These are phyloP conservation scores for Otolemur crassicaudatus DNA, from an alignment of 2,797 vertebrate genomes.

Conservation along the genomic window DNA sequence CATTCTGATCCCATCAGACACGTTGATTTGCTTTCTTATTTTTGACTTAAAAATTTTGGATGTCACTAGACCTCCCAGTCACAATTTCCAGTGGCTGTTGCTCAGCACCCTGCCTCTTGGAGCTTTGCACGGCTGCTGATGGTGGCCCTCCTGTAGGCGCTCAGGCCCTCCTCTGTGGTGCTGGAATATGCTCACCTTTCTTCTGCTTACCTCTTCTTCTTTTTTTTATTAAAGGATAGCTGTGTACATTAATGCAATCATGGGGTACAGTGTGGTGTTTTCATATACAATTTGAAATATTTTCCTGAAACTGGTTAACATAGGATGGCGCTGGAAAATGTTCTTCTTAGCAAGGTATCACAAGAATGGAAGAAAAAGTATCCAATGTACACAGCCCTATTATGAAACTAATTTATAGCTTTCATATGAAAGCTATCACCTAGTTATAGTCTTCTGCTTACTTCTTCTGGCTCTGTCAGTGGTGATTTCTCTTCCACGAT, in stretches of 20 bases:
- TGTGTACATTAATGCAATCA: too few species aligned
- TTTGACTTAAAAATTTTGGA: background rate
- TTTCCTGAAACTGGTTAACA: too few species aligned
- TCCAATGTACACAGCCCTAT: too few species aligned
- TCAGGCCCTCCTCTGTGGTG: background rate
- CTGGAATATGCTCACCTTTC: background rate
- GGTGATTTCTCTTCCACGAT: background rate
- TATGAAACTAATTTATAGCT: too few species aligned
- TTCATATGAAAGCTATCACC: too few species aligned
- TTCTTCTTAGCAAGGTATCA: too few species aligned
- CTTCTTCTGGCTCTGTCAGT: background rate
- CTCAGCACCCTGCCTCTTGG: background rate
- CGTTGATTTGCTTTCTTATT: background rate
- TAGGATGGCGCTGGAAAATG: too few species aligned
- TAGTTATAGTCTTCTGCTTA: background rate
- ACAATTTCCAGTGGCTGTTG: background rate
- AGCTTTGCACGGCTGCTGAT: background rate
- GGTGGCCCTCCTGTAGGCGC: rapidly evolving
- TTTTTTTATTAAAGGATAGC: too few species aligned
- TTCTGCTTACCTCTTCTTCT: background rate
- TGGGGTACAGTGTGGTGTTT: too few species aligned
- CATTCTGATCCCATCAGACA: background rate
- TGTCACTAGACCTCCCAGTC: background rate
- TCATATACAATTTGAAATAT: too few species aligned
- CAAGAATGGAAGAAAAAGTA: too few species aligned